A percentile compares a stretch with the other conserved stretches of the same genome.
phyloP scores from a whole-genome alignment of 2,113 vertebrate genomes.

The Corvus moneduloides region DNA sequence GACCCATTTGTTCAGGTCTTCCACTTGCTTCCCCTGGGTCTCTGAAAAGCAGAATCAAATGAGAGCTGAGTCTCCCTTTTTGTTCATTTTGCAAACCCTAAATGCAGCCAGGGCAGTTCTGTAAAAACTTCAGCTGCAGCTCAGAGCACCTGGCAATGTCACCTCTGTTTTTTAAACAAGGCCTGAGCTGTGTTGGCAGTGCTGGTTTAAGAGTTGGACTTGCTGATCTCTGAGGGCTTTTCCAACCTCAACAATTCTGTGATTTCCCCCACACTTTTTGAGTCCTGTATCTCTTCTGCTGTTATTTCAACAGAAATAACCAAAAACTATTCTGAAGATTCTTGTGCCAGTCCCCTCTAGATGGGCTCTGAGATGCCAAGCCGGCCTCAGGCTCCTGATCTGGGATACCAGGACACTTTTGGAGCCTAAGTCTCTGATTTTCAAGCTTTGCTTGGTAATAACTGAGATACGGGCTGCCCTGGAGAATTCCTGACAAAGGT shows the following conservation, averaged over 20 bases:
- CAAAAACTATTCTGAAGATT: rapidly evolving
- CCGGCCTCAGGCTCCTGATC: neutral
- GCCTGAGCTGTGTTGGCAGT: neutral
- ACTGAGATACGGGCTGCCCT: neutral
- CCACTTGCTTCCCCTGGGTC: rapidly evolving
- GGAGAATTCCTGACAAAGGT: neutral
- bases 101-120: neutral
- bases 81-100: neutral
- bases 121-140: neutral
- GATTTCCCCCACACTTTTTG: rapidly evolving
- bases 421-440: neutral
- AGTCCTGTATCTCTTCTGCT: neutral
- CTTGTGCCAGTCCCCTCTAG: neutral
- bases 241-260: neutral
- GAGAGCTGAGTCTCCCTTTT: neutral
- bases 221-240: neutral
- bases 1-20: neutral
- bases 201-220: neutral
- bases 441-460: neutral
- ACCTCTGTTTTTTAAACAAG: neutral
- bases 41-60: neutral
- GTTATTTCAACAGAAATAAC: neutral
- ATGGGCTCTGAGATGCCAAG: neutral
- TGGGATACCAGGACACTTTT: neutral
- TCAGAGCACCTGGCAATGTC: neutral